These are phyloP conservation scores for Acridotheres tristis DNA, from an alignment of 2,797 vertebrate genomes.

Conservation along the genomic window DNA sequence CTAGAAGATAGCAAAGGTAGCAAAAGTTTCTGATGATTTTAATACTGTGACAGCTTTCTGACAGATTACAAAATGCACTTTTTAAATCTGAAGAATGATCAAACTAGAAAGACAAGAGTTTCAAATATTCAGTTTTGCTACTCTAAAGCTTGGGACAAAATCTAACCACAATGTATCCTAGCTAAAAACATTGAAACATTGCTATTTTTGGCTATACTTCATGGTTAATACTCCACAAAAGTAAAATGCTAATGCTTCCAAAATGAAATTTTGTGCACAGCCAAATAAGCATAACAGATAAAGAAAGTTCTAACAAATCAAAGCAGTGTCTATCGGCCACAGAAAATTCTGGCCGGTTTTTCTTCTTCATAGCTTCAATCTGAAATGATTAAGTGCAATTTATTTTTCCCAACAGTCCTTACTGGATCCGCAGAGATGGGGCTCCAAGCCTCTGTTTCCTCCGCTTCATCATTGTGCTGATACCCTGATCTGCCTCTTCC, in stretches of 20 bases:
- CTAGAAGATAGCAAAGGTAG: background rate
- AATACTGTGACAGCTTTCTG: background rate
- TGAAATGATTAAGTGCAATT: background rate
- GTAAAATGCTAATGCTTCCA: background rate
- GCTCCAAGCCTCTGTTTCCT: constrained; percentile 86
- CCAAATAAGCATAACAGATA: background rate
- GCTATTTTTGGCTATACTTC: background rate
- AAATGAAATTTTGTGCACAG: background rate
- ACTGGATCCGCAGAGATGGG: constrained; percentile 88
- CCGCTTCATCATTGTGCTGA: constrained; percentile 85
- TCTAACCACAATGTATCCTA: background rate
- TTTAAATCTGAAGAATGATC: background rate
- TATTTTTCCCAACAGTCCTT: constrained; percentile 75
- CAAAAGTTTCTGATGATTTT: background rate
- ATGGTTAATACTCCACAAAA: background rate
- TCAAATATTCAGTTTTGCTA: background rate
- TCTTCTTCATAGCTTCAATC: background rate
- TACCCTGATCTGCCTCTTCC: constrained; percentile 26
- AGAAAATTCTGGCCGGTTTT: background rate
- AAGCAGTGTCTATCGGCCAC: background rate
- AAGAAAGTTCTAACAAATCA: constrained; percentile 39
- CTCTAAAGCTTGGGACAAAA: background rate
- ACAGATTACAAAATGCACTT: background rate
- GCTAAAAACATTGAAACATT: background rate
- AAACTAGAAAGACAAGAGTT: background rate